phyloP scores from a whole-genome alignment of 2,888 invertebrate species.

The Meghimatium bilineatum region DNA sequence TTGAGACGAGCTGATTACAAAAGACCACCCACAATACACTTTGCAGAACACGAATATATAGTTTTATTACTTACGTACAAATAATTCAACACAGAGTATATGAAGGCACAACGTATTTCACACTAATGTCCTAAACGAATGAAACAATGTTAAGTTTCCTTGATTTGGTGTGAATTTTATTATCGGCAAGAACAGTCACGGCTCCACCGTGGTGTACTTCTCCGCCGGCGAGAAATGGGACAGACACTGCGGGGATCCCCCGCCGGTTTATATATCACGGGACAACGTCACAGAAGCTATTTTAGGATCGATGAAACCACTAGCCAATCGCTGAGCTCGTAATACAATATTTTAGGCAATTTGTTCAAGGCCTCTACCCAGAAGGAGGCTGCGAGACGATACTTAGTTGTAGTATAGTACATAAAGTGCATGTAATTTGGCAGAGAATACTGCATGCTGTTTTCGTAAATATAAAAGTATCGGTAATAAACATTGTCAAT shows the following conservation, averaged over 20 bases:
- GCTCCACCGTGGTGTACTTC: slow-evolving; percentile 21
- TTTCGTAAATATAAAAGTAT: no score
- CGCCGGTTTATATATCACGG: slow-evolving; percentile 62
- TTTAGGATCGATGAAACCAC: slow-evolving; percentile 49
- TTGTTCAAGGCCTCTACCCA: slow-evolving; percentile 36
- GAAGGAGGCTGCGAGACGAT: slow-evolving; percentile 38
- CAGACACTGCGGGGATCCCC: slow-evolving; percentile 65
- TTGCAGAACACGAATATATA: background rate
- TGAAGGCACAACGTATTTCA: background rate
- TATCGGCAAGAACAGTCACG: background rate
- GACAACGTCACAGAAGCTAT: slow-evolving; percentile 60
- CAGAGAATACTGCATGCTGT: no score
- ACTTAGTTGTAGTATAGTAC: background rate
- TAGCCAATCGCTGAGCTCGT: slow-evolving; percentile 57
- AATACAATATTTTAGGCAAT: slow-evolving; percentile 56
- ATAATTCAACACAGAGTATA: slow-evolving; percentile 22
- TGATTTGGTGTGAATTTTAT: background rate
- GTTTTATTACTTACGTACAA: slow-evolving; percentile 31
- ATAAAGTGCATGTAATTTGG: background rate
- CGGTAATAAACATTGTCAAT: no score
- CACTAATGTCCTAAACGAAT: slow-evolving; percentile 1
- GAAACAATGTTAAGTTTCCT: background rate
- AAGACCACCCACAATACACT: slow-evolving; percentile 15
- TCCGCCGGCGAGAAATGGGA: slow-evolving; percentile 67
- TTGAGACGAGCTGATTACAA: background rate